Evolutionary conservation across 2,797 vertebrate genomes (phyloP).

Genomic region (Eurystomus glaucurus): DNA sequence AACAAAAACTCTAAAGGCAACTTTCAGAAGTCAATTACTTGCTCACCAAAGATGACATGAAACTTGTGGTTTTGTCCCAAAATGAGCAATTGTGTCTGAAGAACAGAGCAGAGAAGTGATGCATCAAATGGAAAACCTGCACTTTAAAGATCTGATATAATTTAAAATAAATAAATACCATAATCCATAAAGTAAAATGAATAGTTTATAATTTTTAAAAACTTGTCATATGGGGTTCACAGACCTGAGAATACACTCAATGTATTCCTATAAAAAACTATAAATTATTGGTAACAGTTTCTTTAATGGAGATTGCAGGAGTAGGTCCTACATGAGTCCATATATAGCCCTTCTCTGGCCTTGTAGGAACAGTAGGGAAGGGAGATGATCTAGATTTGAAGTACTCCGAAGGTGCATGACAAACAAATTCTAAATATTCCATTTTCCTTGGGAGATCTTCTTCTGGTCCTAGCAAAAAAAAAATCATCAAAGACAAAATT

Average conservation of each 20-base stretch:
- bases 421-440: slow-evolving; percentile 98
- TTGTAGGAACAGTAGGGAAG: slow-evolving; percentile 93
- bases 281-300: slow-evolving; percentile 87
- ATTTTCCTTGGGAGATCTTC: slow-evolving; percentile 98
- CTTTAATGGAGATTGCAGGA: slow-evolving; percentile 91
- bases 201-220: neutral
- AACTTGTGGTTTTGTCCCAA: neutral
- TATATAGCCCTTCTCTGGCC: slow-evolving; percentile 95
- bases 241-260: neutral
- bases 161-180: slow-evolving; percentile 50
- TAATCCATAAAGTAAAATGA: neutral
- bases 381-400: slow-evolving; percentile 96
- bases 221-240: neutral
- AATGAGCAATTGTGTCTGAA: neutral
- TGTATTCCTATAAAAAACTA: slow-evolving; percentile 66
- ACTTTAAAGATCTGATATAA: neutral
- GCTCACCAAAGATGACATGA: neutral
- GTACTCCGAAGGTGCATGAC: slow-evolving; percentile 97
- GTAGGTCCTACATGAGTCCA: slow-evolving; percentile 97
- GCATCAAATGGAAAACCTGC: neutral
- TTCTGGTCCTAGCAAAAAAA: slow-evolving; percentile 89
- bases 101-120: neutral
- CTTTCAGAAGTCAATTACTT: neutral
- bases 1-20: neutral
- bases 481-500: neutral